A percentile compares a stretch with the other conserved stretches of the same genome.
These are phyloP conservation scores for Amiota minor DNA, from an alignment of 2,888 invertebrate genomes.

Conservation along the genomic window DNA sequence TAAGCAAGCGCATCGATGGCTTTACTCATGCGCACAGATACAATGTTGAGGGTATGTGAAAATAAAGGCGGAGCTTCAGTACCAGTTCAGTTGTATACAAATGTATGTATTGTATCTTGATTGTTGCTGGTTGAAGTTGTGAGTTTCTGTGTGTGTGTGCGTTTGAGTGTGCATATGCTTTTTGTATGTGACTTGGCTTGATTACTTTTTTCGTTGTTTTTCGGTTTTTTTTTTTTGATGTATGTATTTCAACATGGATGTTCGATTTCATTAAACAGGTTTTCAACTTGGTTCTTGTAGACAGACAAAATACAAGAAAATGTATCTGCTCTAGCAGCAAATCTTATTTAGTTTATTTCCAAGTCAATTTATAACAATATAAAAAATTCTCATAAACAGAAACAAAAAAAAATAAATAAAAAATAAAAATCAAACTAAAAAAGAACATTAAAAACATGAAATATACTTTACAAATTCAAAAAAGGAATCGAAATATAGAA, in stretches of 20 bases:
- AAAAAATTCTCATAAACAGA: background rate
- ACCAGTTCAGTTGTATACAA: slow-evolving; percentile 31
- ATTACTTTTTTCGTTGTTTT: slow-evolving; percentile 31
- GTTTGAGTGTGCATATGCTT: slow-evolving; percentile 27
- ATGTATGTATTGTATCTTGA: slow-evolving; percentile 37
- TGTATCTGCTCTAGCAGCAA: background rate
- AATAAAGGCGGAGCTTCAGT: slow-evolving; percentile 57
- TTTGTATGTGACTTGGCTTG: slow-evolving; percentile 5
- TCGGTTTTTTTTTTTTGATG: slow-evolving; percentile 18
- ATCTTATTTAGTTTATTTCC: slow-evolving; percentile 9
- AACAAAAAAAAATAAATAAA: background rate
- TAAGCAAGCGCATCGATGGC: slow-evolving; percentile 24
- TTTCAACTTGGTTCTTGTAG: slow-evolving; percentile 18
- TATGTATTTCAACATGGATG: slow-evolving; percentile 48
- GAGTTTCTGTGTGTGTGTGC: slow-evolving; percentile 1
- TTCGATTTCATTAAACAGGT: slow-evolving; percentile 36
- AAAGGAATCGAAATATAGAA: too few species aligned
- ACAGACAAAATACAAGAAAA: background rate
- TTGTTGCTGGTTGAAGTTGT: slow-evolving; percentile 23
- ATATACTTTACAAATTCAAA: background rate
- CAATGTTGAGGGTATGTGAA: slow-evolving; percentile 28
- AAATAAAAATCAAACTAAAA: slow-evolving; percentile 1
- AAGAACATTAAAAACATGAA: background rate
- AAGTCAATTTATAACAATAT: slow-evolving; percentile 3
- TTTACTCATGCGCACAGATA: slow-evolving; percentile 49